Base-by-base conservation (phyloP, 2,797 vertebrate species). In the Decapterus maruadsi region DNA sequence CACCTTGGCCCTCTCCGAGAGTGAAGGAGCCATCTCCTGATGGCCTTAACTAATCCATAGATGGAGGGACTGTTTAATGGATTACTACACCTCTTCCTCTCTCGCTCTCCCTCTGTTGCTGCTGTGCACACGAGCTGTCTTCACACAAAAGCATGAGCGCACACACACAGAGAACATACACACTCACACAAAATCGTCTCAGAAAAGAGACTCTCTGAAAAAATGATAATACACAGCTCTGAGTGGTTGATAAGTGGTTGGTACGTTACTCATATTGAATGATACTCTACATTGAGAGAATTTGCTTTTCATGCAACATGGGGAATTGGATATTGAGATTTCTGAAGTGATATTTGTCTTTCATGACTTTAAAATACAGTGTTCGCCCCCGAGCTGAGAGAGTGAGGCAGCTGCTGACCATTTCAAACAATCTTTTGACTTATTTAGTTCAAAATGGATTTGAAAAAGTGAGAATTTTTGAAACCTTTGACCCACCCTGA, bases 31-130 rank as follows among this genome's bases (percentile, higher is more conserved):
- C 85, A 94, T 95, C 89, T 94, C 84, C 87, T 95, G 92, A 95
- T 92, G 93, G 90, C 85, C 84, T 83, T 80, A 91, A 84, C 88
- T 94, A 95, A 95, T 95, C 92, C 83, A 57, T 70, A 90, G 93
- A 94, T 93, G 92, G 93, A 90, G 80, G 84, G 85, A 88, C 73
- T 85, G 87, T 92, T 94, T 94, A 94, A 94, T 94, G 90, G 95
- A 95, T 95, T 93, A 90, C 89, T 90, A 88, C 87, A 87, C 87
- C 86, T 85, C 77, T 87, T 71, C 77, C 83, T 64, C 59, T 55
- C 62, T 59, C 38, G 58, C 68, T 69, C 59, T 74, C 42, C 72
- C 53, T 54, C 83, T 66, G 60, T 59, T 26, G 53, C 68, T 69
- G 57, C 31, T 34, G 31, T 26, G 26, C 31, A 34, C 6, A 34